These are phyloP conservation scores for Ophion costatus DNA, from an alignment of 2,888 invertebrate genomes.

Conservation along the genomic window DNA sequence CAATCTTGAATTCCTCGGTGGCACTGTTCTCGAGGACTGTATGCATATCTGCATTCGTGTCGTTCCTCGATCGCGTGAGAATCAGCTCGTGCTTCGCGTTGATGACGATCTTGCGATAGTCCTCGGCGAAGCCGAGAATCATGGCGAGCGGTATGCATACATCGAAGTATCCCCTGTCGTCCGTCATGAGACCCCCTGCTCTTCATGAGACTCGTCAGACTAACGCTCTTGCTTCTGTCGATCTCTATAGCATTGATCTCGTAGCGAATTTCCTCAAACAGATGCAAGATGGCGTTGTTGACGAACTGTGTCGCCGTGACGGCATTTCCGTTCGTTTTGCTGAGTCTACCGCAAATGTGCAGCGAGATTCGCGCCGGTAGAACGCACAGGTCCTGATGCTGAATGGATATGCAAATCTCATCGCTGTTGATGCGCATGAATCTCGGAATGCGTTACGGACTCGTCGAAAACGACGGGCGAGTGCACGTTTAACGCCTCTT, in stretches of 20 bases:
- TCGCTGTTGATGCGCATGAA: slow-evolving; percentile 54
- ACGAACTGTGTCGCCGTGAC: too few relatives aligned
- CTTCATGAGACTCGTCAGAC: slow-evolving; percentile 31
- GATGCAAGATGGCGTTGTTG: too few relatives aligned
- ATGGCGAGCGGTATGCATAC: slow-evolving; percentile 61
- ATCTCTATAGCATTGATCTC: neutral
- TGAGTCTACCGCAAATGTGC: slow-evolving; percentile 48
- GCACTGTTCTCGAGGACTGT: slow-evolving; percentile 67
- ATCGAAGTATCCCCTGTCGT: slow-evolving; percentile 71
- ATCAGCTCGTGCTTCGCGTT: too few relatives aligned
- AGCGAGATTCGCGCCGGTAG: slow-evolving; percentile 60
- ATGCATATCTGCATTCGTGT: slow-evolving; percentile 65
- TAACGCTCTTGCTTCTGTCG: slow-evolving; percentile 33
- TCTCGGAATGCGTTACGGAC: slow-evolving; percentile 55
- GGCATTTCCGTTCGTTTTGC: too few relatives aligned
- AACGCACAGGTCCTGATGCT: slow-evolving; percentile 57
- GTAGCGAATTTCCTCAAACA: slow-evolving; percentile 23
- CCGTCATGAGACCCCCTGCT: slow-evolving; percentile 25
- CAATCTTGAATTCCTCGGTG: slow-evolving; percentile 67
- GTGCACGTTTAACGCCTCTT: slow-evolving; percentile 42
- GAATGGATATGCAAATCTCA: slow-evolving; percentile 62
- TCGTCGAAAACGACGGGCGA: slow-evolving; percentile 53
- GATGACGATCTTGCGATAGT: slow-evolving; percentile 40
- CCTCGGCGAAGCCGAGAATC: slow-evolving; percentile 74
- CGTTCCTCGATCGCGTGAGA: slow-evolving; percentile 5